A percentile compares a stretch with the other conserved stretches of the same genome.
phyloP scores from a whole-genome alignment of 2,797 vertebrate genomes.

The Acanthopagrus latus region DNA sequence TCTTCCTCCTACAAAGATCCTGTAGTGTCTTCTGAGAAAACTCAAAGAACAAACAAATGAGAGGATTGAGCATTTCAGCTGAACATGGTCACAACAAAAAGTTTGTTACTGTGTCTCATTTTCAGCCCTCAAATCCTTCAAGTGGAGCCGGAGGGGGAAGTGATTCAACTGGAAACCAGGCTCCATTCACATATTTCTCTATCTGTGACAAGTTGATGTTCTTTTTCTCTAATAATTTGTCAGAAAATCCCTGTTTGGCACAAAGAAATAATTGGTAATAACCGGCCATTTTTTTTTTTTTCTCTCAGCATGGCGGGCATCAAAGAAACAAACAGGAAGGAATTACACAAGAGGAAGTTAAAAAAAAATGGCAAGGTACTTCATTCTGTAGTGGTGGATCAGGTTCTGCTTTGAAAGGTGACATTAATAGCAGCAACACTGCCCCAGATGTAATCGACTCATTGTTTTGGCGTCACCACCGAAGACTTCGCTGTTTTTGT shows the following conservation, averaged over 20 bases:
- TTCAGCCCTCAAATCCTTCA: not conserved
- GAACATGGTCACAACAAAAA: not conserved
- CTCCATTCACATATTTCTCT: not conserved
- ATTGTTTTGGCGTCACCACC: not conserved
- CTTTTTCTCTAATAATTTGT: not conserved
- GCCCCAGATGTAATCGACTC: not conserved
- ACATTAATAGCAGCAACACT: not conserved
- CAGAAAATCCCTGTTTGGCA: not conserved
- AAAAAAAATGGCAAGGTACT: not conserved
- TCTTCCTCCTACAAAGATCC: slow-evolving; percentile 8
- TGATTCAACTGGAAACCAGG: not conserved
- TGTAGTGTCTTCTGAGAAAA: slow-evolving; percentile 12
- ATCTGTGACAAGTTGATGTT: not conserved
- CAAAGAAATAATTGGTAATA: not conserved
- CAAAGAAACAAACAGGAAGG: not conserved
- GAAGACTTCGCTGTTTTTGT: not conserved
- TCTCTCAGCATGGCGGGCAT: no score
- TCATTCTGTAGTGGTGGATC: not conserved
- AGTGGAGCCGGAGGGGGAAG: not conserved
- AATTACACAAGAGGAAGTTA: not conserved
- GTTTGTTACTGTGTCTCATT: not conserved
- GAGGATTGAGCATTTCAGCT: slow-evolving; percentile 1
- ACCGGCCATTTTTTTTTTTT: no score
- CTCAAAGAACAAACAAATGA: slow-evolving; percentile 2
- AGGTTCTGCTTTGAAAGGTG: slow-evolving; percentile 8